Evolutionary conservation across 2,797 vertebrate species (phyloP).

Genomic region (Onychomys torridus): DNA sequence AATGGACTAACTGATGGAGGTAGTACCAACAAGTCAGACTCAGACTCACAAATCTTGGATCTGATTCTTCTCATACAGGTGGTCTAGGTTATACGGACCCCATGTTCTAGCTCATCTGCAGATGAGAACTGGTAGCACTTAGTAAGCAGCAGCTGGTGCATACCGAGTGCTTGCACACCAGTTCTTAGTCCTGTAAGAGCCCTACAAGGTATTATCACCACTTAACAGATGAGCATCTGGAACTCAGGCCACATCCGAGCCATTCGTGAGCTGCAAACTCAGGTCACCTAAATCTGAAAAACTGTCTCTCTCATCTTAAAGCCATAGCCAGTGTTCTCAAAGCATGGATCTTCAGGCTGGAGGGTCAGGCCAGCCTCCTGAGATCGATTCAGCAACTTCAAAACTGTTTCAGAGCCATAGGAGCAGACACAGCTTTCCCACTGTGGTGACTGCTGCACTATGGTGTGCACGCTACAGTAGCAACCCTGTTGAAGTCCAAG

Average conservation of each 20-base stretch:
- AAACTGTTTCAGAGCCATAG: background rate
- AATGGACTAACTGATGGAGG: background rate
- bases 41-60: background rate
- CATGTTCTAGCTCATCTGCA: background rate
- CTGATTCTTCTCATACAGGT: background rate
- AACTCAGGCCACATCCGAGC: background rate
- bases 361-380: rapidly evolving
- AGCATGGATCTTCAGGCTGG: background rate
- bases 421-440: background rate
- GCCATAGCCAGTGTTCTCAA: background rate
- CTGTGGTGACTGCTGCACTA: background rate
- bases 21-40: background rate
- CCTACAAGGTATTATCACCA: background rate
- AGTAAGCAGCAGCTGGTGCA: background rate
- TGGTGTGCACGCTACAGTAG: background rate
- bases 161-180: background rate
- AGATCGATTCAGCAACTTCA: background rate
- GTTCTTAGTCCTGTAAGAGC: background rate
- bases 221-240: background rate
- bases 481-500: background rate
- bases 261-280: background rate
- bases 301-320: background rate
- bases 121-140: background rate
- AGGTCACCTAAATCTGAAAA: background rate
- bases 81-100: background rate